Conservation (phyloP, 2,888 invertebrate genomes). For the Tinea pellionella region DNA sequence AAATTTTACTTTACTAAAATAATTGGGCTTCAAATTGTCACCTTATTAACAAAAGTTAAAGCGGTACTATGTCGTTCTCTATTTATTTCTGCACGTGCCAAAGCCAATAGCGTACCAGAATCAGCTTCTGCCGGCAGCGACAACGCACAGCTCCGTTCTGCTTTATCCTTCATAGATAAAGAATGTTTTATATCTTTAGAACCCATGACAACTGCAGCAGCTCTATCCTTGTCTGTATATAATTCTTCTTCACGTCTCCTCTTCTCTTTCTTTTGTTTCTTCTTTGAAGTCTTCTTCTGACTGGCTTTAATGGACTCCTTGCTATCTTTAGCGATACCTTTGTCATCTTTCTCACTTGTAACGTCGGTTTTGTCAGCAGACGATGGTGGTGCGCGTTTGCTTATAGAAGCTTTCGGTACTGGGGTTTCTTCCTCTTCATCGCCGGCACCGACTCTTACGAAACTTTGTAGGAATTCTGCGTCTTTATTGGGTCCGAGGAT, state of each 20-base stretch:
- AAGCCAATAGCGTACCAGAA: constrained; percentile 78
- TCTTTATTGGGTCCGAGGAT: constrained; percentile 77
- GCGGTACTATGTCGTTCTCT: constrained; percentile 79
- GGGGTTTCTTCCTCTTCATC: constrained; percentile 65
- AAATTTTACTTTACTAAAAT: neutral
- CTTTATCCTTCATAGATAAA: constrained; percentile 80
- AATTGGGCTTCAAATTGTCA: constrained; percentile 27
- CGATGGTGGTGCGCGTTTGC: constrained; percentile 43
- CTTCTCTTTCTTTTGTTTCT: constrained; percentile 49
- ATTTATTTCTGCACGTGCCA: constrained; percentile 81
- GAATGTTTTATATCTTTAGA: constrained; percentile 90
- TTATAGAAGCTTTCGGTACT: constrained; percentile 49
- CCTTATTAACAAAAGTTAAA: constrained; percentile 84
- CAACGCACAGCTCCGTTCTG: constrained; percentile 78
- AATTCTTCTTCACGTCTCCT: constrained; percentile 74
- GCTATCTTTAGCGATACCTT: constrained; percentile 35
- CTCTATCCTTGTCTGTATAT: constrained; percentile 91
- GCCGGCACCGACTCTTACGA: constrained; percentile 76
- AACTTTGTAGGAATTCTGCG: constrained; percentile 83
- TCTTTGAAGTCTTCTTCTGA: constrained; percentile 38
- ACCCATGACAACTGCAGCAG: constrained; percentile 89
- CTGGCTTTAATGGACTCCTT: constrained; percentile 45
- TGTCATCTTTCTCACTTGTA: constrained; percentile 36
- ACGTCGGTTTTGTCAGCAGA: constrained; percentile 38
- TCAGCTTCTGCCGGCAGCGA: constrained; percentile 84